phyloP scores from a whole-genome alignment of 2,113 vertebrate species.

The Corythaeola cristata region DNA sequence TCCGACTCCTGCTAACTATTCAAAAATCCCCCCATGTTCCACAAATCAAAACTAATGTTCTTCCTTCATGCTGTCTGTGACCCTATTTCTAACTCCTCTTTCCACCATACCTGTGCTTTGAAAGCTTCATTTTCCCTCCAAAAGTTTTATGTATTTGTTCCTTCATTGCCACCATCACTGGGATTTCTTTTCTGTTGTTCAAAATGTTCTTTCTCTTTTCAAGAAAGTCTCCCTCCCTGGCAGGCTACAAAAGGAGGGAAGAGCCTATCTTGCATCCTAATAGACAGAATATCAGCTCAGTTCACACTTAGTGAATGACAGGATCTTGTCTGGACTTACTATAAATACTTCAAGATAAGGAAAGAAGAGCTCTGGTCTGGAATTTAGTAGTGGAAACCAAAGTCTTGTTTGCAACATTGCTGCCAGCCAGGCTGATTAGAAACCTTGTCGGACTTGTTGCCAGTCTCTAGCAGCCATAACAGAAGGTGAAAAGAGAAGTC shows the following conservation, averaged over 20 bases:
- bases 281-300: neutral
- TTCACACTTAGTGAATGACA: neutral
- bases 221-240: neutral
- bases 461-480: neutral
- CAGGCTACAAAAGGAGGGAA: neutral
- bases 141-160: neutral
- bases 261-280: neutral
- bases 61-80: neutral
- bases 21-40: neutral
- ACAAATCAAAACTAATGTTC: neutral
- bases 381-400: neutral
- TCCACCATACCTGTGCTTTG: neutral
- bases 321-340: neutral
- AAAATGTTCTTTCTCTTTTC: neutral
- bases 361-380: neutral
- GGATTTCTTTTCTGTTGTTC: neutral
- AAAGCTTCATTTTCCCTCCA: neutral
- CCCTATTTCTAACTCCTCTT: neutral
- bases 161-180: neutral
- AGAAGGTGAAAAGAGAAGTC: neutral
- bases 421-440: neutral
- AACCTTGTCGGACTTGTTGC: neutral
- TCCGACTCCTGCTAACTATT: neutral
- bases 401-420: neutral
- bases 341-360: neutral